Evolutionary conservation across 2,797 vertebrate species (phyloP).

Genomic region (Xiphophorus birchmanni): DNA sequence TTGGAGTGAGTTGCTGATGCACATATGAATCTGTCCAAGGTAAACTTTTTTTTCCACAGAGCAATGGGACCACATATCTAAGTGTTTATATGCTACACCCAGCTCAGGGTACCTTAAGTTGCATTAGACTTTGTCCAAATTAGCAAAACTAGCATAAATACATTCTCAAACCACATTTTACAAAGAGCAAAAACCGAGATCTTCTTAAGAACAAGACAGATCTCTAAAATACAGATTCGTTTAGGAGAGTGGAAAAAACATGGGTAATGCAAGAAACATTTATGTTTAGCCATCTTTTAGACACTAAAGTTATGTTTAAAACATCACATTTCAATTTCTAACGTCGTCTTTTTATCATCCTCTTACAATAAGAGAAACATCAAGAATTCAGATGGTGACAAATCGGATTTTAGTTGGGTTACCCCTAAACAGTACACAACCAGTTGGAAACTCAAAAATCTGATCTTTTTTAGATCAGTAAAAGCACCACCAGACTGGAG

Average conservation of each 20-base stretch:
- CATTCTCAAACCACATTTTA: neutral
- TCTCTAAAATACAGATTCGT: neutral
- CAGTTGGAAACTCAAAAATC: neutral
- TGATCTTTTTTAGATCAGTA: neutral
- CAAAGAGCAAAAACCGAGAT: neutral
- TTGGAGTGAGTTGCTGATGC: neutral
- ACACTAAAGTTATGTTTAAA: neutral
- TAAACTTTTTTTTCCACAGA: neutral
- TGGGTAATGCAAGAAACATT: neutral
- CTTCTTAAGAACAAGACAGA: neutral
- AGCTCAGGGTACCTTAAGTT: neutral
- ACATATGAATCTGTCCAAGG: neutral
- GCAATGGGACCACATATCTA: neutral
- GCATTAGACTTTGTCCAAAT: neutral
- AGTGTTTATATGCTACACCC: neutral
- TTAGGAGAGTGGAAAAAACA: neutral
- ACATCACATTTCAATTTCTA: neutral
- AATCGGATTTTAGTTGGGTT: neutral
- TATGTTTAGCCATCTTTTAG: neutral
- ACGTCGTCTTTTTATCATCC: neutral
- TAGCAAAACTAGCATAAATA: neutral
- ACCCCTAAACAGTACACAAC: neutral
- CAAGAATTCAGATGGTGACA: neutral
- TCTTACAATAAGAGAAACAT: neutral
- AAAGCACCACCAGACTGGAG: neutral